Evolutionary conservation across 2,797 vertebrate species (phyloP), one percentile per base, ranked within the genome.

Genomic region (Enteromius trimaculatus): DNA sequence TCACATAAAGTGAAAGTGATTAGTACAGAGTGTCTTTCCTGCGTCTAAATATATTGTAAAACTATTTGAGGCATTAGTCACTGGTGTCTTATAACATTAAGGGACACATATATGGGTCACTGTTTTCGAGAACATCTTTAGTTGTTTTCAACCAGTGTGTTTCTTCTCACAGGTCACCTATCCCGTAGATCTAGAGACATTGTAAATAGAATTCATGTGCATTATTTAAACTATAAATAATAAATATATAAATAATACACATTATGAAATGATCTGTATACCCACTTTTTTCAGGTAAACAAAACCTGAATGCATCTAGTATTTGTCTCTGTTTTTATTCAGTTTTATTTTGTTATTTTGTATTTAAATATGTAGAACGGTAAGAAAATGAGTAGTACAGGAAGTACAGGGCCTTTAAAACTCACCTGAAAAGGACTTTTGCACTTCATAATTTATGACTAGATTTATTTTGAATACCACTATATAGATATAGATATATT

Each of bases 41-140:
- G 31, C 26, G n/a, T 75, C 71, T 75, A 76, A 76, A 74, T 51
- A 51, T 81, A 82, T 82, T 34, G 14, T 14, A 81, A 72, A 47
- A 4, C 42, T 64, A 44, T 11, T 65, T 82, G 23, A 68, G 26
- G 34, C 23, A 76, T 76, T 21, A 53, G 60, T 76, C 21, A 74
- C 17, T 6, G 79, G 68, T 51, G 47, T 79, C 78, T 58, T 64
- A 64, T 64, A 47, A 74, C 70, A 64, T 75, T 64, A 76, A 42
- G 66, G 11, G n/a, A 51, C 6, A 65, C 31, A 10, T 44, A 64
- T 64, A 49, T 71, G 19, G 6, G 13, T 78, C 42, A 65, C 10
- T 62, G 17, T 47, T 19, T 78, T 78, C 42, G 64, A 64, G 21
- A 79, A 51, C 29, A 34, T 26, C 55, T n/a, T 11, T n/a, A 39